Percentiles rank a stretch among this genome's conserved stretches.
These are phyloP conservation scores for Saxidomus purpurata DNA, from an alignment of 1,140 invertebrate species.

Conservation along the genomic window DNA sequence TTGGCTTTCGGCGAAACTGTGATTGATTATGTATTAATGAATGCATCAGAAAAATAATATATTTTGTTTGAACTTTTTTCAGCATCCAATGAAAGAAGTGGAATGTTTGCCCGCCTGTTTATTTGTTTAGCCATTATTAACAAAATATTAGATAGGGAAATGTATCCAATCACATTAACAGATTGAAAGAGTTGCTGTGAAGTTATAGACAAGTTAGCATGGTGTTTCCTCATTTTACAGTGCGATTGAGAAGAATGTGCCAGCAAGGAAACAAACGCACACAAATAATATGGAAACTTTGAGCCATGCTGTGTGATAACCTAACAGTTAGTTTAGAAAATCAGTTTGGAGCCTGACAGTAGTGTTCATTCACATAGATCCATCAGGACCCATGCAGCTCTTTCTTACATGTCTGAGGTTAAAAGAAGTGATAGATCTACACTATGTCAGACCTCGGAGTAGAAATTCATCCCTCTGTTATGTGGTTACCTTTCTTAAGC, in stretches of 20 bases:
- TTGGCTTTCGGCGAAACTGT: background rate
- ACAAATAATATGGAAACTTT: background rate
- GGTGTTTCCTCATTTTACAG: background rate
- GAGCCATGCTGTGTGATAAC: too few relatives aligned
- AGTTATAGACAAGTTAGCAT: background rate
- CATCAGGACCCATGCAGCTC: too few relatives aligned
- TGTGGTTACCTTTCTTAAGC: too few relatives aligned
- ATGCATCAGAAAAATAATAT: background rate
- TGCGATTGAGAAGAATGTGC: background rate
- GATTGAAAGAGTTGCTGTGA: background rate
- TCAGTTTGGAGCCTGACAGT: too few relatives aligned
- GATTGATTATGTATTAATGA: background rate
- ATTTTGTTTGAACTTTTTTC: constrained; percentile 2
- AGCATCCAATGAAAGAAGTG: background rate
- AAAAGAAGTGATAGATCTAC: too few relatives aligned
- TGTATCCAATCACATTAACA: background rate
- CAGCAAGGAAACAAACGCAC: too few relatives aligned
- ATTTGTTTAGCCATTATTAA: background rate
- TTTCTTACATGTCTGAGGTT: too few relatives aligned
- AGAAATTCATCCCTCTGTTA: too few relatives aligned
- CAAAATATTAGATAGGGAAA: background rate
- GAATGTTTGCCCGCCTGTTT: background rate
- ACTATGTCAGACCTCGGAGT: too few relatives aligned
- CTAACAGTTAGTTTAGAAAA: too few relatives aligned
- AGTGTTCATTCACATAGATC: too few relatives aligned